Evolutionary conservation across 2,888 invertebrate species (phyloP).

Genomic region (Epistrophe eligans): DNA sequence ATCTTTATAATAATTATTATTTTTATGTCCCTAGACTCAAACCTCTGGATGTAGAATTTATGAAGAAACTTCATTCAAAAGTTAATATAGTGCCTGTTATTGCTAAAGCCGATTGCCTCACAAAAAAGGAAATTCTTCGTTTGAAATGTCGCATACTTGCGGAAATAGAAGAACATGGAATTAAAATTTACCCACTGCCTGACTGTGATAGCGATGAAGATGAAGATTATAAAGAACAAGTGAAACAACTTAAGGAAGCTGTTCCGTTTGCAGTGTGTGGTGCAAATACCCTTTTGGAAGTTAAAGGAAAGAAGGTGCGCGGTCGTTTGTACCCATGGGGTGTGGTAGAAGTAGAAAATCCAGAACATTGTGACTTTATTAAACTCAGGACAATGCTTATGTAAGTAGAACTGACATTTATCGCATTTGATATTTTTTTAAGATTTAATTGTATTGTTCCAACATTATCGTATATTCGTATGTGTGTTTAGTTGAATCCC

Average conservation of each 20-base stretch:
- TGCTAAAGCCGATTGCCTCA: conserved; percentile 97
- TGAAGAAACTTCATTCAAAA: conserved; percentile 98
- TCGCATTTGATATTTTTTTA: not conserved
- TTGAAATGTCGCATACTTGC: conserved; percentile 95
- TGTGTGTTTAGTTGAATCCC: too few species aligned
- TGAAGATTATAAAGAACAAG: conserved; percentile 98
- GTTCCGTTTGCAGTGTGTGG: conserved; percentile 99
- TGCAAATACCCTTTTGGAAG: conserved; percentile 95
- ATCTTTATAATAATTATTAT: not conserved
- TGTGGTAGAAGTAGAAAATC: conserved; percentile 99
- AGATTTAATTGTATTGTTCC: not conserved
- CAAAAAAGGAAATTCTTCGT: conserved; percentile 94
- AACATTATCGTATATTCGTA: not conserved
- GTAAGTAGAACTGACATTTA: conserved; percentile 84
- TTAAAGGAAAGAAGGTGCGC: conserved; percentile 95
- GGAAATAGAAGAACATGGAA: conserved; percentile 95
- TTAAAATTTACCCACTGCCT: conserved; percentile 97
- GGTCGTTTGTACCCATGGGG: conserved; percentile 99
- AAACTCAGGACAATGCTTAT: conserved; percentile 98
- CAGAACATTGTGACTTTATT: conserved; percentile 99
- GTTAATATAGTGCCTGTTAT: conserved; percentile 99
- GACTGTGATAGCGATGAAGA: conserved; percentile 98
- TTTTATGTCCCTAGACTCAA: conserved; percentile 88
- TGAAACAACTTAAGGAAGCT: conserved; percentile 95
- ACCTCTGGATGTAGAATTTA: conserved; percentile 96